Evolutionary conservation across 2,113 vertebrate species (phyloP), one percentile per base, ranked within the genome.

Genomic region (Rhabdornis inornatus): DNA sequence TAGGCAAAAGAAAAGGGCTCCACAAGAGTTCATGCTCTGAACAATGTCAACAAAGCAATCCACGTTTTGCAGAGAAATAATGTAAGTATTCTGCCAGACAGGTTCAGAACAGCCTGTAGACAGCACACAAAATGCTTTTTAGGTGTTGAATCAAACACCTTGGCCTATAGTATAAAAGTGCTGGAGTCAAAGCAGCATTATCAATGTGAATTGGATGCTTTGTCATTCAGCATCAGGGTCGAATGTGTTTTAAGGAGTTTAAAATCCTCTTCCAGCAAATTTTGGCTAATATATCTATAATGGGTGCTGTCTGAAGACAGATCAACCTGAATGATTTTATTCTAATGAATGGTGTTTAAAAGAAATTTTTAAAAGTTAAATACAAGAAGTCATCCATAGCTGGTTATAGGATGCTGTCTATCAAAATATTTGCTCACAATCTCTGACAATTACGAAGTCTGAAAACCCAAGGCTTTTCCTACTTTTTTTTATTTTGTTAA

Each of bases 41-140:
- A 99, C 97, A 99, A 99, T 98, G 99, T 99, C 97, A 99, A 99
- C 98, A 99, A 99, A 80, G 99, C 99, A 93, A 98, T 99, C 91
- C 98, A 98, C 82, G 96, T 99, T 97, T 97, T 99, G 97, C 99
- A 99, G 98, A 99, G 99, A 98, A 99, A 99, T 97, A 99, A 99
- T 87, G 99, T 99, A 97, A 99, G 99, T 99, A 89, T 82, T 87
- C 47, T 71, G 28, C 31, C 40, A 19, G 35, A 53, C 25, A 53
- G 49, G 35, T 47, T 79, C 70, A 83, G 53, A 75, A 49, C 18
- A 25, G 42, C 9, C 8, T 60, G 15, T 22, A 68, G 42, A 56
- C 18, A 91, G 22, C 47, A 53, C 55, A 44, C 9, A 82, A 91
- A 52, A 81, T 84, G 14, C 22, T 44, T 77, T 90, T 7, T 23